Conservation (phyloP, 2,113 vertebrate genomes). For the Sterrhoptilus dennistouni region DNA sequence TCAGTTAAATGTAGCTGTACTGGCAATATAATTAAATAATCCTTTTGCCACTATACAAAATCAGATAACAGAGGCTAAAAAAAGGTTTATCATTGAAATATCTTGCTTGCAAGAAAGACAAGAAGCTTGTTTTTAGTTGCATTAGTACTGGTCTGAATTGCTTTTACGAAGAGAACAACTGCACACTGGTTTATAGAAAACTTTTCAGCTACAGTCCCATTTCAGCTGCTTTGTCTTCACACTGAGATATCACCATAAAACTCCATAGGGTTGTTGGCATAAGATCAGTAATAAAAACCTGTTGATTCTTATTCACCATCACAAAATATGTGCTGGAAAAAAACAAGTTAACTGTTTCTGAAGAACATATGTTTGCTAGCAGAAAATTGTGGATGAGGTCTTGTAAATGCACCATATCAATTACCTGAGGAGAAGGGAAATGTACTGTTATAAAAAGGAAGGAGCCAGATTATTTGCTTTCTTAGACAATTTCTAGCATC, state of each 20-base stretch:
- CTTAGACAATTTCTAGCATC: not conserved
- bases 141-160: not conserved
- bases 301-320: not conserved
- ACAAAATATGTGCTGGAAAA: not conserved
- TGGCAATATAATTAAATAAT: not conserved
- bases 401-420: not conserved
- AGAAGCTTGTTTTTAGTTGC: not conserved
- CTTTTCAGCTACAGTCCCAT: not conserved
- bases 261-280: fast-evolving
- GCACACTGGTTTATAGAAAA: not conserved
- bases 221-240: not conserved
- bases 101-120: not conserved
- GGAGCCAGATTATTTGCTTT: not conserved
- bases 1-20: not conserved
- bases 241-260: not conserved
- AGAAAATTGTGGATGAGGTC: not conserved
- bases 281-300: not conserved
- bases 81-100: not conserved
- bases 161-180: not conserved
- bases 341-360: not conserved
- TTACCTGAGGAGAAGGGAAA: not conserved
- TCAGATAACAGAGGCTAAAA: not conserved
- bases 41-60: not conserved
- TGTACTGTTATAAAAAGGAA: not conserved
- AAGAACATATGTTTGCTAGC: not conserved